Evolutionary conservation across 1,140 invertebrate genomes (phyloP).

Genomic region (Temnothorax longispinosus): DNA sequence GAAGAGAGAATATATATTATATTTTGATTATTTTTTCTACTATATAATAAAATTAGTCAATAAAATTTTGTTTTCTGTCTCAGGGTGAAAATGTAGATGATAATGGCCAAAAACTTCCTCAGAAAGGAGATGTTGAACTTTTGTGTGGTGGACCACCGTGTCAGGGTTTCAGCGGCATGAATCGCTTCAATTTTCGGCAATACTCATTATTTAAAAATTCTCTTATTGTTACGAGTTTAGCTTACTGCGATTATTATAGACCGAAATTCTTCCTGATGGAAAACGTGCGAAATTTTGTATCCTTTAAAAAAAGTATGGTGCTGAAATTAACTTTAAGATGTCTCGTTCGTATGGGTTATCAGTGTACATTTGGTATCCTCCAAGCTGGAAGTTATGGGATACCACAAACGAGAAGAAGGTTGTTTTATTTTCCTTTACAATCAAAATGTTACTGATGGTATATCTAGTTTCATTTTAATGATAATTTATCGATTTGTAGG

Average conservation of each 20-base stretch:
- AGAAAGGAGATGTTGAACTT: slow-evolving; percentile 93
- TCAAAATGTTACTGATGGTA: not conserved
- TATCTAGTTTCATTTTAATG: not conserved
- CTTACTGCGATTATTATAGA: slow-evolving; percentile 95
- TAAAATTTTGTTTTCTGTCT: slow-evolving; percentile 28
- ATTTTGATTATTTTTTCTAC: not conserved
- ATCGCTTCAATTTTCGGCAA: slow-evolving; percentile 94
- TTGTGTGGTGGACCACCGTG: slow-evolving; percentile 96
- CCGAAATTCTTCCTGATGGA: slow-evolving; percentile 95
- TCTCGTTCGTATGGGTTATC: slow-evolving; percentile 94
- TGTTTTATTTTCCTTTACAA: not conserved
- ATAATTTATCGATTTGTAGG: slow-evolving; percentile 78
- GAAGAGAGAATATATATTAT: not conserved
- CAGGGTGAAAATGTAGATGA: slow-evolving; percentile 86
- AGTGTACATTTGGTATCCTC: slow-evolving; percentile 94
- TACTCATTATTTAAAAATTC: slow-evolving; percentile 96
- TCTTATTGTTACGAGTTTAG: slow-evolving; percentile 93
- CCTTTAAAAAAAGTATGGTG: slow-evolving; percentile 92
- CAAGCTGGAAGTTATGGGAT: slow-evolving; percentile 96
- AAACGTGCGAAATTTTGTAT: slow-evolving; percentile 95
- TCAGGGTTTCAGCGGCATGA: slow-evolving; percentile 97
- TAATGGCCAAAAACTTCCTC: slow-evolving; percentile 89
- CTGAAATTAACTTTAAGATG: slow-evolving; percentile 93
- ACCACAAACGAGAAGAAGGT: slow-evolving; percentile 92
- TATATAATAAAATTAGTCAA: not conserved